Evolutionary conservation across 2,888 invertebrate genomes (phyloP).

Genomic region (Gerris lacustris): DNA sequence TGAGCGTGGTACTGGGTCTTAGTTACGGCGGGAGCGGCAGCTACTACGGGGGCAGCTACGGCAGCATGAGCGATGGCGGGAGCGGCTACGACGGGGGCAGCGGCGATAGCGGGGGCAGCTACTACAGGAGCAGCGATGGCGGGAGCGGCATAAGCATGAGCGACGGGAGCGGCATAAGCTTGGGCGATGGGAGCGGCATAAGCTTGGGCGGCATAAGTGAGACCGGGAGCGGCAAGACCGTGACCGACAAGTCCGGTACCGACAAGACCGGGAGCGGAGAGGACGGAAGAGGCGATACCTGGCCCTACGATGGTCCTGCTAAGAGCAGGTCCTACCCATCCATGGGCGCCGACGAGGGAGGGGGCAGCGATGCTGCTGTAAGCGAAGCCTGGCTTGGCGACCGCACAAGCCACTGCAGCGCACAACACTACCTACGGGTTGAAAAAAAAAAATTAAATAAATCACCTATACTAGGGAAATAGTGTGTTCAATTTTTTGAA

Average conservation of each 20-base stretch:
- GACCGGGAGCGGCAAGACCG: slow-evolving; percentile 2
- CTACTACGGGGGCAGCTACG: slow-evolving; percentile 27
- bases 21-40: slow-evolving; percentile 31
- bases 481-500: too few relatives aligned
- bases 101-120: slow-evolving; percentile 15
- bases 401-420: slow-evolving; percentile 38
- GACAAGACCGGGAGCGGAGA: not conserved
- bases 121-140: slow-evolving; percentile 9
- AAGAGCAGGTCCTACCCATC: not conserved
- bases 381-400: slow-evolving; percentile 22
- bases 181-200: slow-evolving; percentile 8
- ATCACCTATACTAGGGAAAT: not conserved
- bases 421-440: slow-evolving; percentile 43
- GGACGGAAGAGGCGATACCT: not conserved
- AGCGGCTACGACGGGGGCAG: slow-evolving; percentile 16
- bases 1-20: slow-evolving; percentile 39
- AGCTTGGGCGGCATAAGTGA: slow-evolving; percentile 9
- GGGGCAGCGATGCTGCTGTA: slow-evolving; percentile 16
- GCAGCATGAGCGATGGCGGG: slow-evolving; percentile 19
- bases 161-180: not conserved
- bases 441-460: not conserved
- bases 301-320: slow-evolving; percentile 13
- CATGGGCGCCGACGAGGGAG: not conserved
- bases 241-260: not conserved
- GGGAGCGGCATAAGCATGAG: slow-evolving; percentile 6